These are phyloP conservation scores for Platanista minor DNA, from an alignment of 2,113 vertebrate species.

Conservation along the genomic window DNA sequence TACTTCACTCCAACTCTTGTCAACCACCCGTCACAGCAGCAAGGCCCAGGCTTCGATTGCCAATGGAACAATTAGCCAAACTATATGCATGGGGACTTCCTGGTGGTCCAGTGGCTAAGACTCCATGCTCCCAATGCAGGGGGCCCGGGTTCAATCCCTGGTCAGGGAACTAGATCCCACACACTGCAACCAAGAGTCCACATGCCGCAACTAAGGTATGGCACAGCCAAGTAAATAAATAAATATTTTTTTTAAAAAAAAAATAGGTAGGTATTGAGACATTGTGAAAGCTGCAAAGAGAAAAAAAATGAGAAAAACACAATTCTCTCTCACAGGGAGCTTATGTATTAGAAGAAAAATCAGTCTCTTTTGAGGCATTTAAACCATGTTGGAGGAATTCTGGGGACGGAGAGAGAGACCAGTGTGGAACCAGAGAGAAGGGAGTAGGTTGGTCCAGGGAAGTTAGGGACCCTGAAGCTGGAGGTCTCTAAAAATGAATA, in stretches of 20 bases:
- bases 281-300: background rate
- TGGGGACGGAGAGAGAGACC: too few relatives aligned
- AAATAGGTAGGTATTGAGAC: background rate
- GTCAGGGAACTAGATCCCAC: too few relatives aligned
- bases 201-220: too few relatives aligned
- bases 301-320: background rate
- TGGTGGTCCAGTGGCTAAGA: too few relatives aligned
- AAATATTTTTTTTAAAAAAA: fast-evolving
- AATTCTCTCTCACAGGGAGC: background rate
- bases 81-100: background rate
- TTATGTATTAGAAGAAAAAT: background rate
- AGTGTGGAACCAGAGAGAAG: background rate
- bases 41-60: too few relatives aligned
- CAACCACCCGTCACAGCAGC: background rate
- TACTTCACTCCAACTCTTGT: background rate
- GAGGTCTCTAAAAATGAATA: background rate
- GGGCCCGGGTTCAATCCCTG: too few relatives aligned
- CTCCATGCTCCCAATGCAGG: too few relatives aligned
- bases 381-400: background rate
- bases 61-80: background rate
- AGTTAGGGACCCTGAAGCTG: background rate
- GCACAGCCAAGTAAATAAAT: too few relatives aligned
- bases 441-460: background rate
- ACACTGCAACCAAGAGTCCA: too few relatives aligned
- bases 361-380: background rate